Evolutionary conservation across 2,113 vertebrate species (phyloP), one percentile per base, ranked within the genome.

Genomic region (Callithrix jacchus): DNA sequence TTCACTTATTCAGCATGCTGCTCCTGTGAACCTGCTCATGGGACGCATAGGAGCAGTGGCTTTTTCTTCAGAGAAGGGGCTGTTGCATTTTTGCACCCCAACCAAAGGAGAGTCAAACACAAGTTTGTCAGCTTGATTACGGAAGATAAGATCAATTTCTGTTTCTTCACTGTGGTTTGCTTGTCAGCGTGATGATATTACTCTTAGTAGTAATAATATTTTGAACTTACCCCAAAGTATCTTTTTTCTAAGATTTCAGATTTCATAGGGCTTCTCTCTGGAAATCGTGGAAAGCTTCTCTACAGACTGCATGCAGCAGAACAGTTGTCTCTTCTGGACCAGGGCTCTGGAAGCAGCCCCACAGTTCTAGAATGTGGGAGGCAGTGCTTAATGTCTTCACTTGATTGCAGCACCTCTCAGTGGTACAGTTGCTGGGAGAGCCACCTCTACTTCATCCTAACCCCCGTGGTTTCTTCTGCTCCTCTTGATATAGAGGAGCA

Each of bases 1-100:
- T 0, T 32, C 11, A 8, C 20, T 32, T 0, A 0, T 30, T 89
- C 54, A 11, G 70, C 13, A 0, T 0, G 4, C 64, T 37, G 32
- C 14, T 20, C 5, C 77, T 0, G 9, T 13, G 58, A 23, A 4
- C 68, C 84, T 17, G 49, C 83, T 25, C 32, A 8, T 45, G 23
- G 49, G 12, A 3, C 17, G 1, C 8, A 1, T 0, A 21, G 32
- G n/a, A 74, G 32, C 42, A 17, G 35, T 35, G 56, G 47, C 71
- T 3, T 20, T 52, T 52, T 30, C 40, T 71, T 71, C 47, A 18
- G 89, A 93, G 83, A 77, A 52, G 49, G 17, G 21, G 2, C 52
- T 64, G 17, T 52, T 45, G 68, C 35, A 47, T 35, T 68, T 91
- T 61, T 25, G 64, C 3, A 64, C 17, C 3, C 40, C n/a, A 85